Evolutionary conservation across 2,888 invertebrate genomes (phyloP).

Genomic region (Mesorhabditis sp.): DNA sequence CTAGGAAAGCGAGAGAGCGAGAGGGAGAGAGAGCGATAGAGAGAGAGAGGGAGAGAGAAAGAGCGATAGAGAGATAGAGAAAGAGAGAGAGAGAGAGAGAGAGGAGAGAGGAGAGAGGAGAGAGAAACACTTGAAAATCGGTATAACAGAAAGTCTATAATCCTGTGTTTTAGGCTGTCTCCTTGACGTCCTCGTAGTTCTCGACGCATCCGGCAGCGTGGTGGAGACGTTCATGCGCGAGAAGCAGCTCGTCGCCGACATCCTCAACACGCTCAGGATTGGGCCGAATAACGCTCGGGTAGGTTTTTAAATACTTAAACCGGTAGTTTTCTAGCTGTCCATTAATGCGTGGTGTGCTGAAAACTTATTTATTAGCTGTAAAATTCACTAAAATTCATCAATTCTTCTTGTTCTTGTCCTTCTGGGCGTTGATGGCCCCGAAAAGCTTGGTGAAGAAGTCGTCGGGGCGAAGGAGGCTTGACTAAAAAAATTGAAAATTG

Average conservation of each 20-base stretch:
- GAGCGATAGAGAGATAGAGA: too few species aligned
- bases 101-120: too few species aligned
- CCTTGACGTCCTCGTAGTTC: constrained; percentile 40
- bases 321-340: too few species aligned
- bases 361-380: background rate
- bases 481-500: too few species aligned
- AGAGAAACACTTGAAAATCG: too few species aligned
- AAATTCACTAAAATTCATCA: background rate
- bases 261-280: constrained; percentile 31
- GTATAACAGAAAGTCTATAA: too few species aligned
- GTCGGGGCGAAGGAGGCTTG: background rate
- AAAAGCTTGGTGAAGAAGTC: constrained; percentile 1
- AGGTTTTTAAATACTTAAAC: background rate
- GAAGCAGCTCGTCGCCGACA: constrained; percentile 39
- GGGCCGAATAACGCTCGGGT: constrained; percentile 43
- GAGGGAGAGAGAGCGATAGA: too few species aligned
- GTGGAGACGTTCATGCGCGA: constrained; percentile 41
- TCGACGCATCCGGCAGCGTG: constrained; percentile 45
- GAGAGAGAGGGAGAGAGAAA: too few species aligned
- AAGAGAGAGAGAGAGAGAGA: too few species aligned
- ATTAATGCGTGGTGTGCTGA: background rate
- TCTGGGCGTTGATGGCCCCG: constrained; percentile 1
- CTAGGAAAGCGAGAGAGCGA: too few species aligned
- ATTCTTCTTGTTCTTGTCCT: background rate
- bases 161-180: constrained; percentile 24